Percentiles rank a stretch among this genome's conserved stretches.
These are phyloP conservation scores for Geotrupes spiniger DNA, from an alignment of 2,888 invertebrate species.

Conservation along the genomic window DNA sequence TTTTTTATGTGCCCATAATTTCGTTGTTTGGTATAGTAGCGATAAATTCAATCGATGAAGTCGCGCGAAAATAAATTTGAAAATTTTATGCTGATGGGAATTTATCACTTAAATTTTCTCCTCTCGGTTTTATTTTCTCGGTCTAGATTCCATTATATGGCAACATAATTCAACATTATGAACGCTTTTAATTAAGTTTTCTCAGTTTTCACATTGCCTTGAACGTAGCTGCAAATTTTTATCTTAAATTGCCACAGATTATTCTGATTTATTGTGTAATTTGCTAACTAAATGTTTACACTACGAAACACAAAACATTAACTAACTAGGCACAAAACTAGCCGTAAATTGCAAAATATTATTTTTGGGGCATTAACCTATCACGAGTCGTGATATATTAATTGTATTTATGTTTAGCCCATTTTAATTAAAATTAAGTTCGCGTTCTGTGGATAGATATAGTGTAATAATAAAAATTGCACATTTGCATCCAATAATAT, in stretches of 20 bases:
- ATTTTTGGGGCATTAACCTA: too few relatives aligned
- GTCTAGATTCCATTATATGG: conserved; percentile 5
- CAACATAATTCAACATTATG: conserved; percentile 20
- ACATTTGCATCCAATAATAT: too few relatives aligned
- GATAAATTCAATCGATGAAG: neutral
- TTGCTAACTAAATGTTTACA: conserved; percentile 5
- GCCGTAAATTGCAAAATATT: too few relatives aligned
- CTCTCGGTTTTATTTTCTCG: neutral
- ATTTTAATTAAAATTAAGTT: too few relatives aligned
- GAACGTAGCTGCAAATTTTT: conserved; percentile 9
- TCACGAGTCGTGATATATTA: too few relatives aligned
- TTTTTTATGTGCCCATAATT: conserved; percentile 1
- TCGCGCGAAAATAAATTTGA: too few relatives aligned
- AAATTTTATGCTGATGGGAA: conserved; percentile 3
- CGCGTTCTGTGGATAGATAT: too few relatives aligned
- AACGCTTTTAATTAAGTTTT: conserved; percentile 23
- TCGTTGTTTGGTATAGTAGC: neutral
- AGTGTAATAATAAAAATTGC: too few relatives aligned
- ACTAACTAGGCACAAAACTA: too few relatives aligned
- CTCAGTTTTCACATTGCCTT: conserved; percentile 10
- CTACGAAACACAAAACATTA: too few relatives aligned
- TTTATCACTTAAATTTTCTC: conserved; percentile 9
- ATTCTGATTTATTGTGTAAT: conserved; percentile 18
- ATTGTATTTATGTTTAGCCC: too few relatives aligned
- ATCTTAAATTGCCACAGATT: conserved; percentile 17